Base-by-base conservation (phyloP, 2,113 vertebrate genomes). In the Cryptotis parvus region DNA sequence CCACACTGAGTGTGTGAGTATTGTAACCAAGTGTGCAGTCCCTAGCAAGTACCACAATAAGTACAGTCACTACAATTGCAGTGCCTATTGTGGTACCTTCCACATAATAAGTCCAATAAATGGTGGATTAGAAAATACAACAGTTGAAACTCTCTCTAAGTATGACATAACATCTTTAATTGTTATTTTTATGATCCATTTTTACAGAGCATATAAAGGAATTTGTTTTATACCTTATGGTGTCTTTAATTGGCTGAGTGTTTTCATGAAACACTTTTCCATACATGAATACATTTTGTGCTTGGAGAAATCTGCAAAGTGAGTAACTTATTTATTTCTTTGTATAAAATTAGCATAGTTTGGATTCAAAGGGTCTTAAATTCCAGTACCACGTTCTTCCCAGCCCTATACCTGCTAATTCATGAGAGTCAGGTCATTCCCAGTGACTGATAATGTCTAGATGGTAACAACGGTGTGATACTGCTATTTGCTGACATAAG, bases 131-230 rank as follows among this genome's bases (percentile, higher is more conserved):
- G 73, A 88, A 39, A 87, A 68, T 45, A 9, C 12, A 9, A 14
- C 82, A 89, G 27, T 43, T 86, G 52, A 78, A 87, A 93, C 69
- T 91, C 41, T 91, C 41, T 89, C 66, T 73, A 1, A 43, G 55
- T 58, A 4, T 63, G n/a, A 86, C 11, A 9, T 26, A 31, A 16
- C 58, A 82, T 10, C 27, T 74, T 92, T 88, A 76, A 65, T 72
- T 80, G 8, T 26, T 11, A 75, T 49, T 69, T 84, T 75, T 76
- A 70, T 81, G 26, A 77, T 24, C 5, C 45, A 6, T 74, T 83
- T 91, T 86, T 83, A 80, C 11, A 61, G 43, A 82, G 5, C 15
- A 39, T 83, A 29, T 73, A 43, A 74, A 83, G 29, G 18, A 52
- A 77, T 39, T 74, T 79, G 77, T 73, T 86, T 89, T 89, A 74